Evolutionary conservation across 2,888 invertebrate species (phyloP).

Genomic region (Himalopsyche kuldschensis): DNA sequence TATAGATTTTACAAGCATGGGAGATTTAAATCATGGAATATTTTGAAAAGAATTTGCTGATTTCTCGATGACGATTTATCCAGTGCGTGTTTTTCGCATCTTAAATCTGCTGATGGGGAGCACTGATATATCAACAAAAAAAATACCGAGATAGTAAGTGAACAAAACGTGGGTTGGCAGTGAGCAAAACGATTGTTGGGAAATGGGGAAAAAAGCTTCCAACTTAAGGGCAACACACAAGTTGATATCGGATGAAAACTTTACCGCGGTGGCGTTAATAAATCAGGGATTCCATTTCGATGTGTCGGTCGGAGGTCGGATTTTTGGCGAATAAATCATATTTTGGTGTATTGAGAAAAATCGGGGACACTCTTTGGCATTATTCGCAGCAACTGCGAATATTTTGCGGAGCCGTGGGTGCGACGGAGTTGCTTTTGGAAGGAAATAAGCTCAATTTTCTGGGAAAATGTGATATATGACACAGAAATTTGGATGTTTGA

Average conservation of each 20-base stretch:
- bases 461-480: background rate
- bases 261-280: background rate
- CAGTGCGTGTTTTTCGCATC: background rate
- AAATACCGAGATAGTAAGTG: background rate
- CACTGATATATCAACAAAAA: slow-evolving; percentile 44
- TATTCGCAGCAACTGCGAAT: background rate
- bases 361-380: background rate
- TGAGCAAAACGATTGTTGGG: background rate
- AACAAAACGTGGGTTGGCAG: background rate
- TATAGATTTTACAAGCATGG: too few species aligned
- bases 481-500: background rate
- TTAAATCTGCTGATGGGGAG: slow-evolving; percentile 6
- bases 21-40: too few species aligned
- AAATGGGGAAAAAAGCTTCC: background rate
- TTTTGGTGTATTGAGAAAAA: background rate
- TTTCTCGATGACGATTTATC: slow-evolving; percentile 5
- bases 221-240: background rate
- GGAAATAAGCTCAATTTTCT: background rate
- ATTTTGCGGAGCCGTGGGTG: background rate
- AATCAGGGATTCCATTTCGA: background rate
- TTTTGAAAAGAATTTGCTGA: too few species aligned
- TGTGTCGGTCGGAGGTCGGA: background rate
- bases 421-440: background rate
- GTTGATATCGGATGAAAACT: background rate
- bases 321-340: background rate